phyloP scores from a whole-genome alignment of 2,888 invertebrate species.

The Vandiemenella viatica region DNA sequence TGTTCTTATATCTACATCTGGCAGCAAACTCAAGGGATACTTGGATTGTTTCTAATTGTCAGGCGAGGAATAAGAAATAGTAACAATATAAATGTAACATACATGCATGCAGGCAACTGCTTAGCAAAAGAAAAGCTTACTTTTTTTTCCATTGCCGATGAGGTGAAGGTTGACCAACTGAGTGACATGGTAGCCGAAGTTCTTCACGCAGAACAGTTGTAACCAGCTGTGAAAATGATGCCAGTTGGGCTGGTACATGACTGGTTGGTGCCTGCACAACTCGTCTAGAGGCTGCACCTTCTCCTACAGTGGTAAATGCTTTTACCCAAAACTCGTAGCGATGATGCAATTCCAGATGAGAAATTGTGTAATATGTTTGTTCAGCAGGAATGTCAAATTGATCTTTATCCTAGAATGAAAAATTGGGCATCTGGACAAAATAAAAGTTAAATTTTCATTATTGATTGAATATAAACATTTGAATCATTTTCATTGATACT shows the following conservation, averaged over 20 bases:
- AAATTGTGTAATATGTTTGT: conserved; percentile 13
- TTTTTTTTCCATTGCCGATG: conserved; percentile 22
- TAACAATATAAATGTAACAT: no score
- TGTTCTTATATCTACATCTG: no score
- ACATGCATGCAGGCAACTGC: no score
- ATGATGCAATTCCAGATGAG: conserved; percentile 11
- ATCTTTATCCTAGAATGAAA: conserved; percentile 12
- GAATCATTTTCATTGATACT: no score
- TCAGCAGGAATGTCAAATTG: conserved; percentile 12
- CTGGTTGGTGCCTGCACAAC: conserved; percentile 14
- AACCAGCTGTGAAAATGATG: conserved; percentile 23
- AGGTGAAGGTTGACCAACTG: conserved; percentile 26
- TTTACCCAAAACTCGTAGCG: conserved; percentile 14
- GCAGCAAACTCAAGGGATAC: no score
- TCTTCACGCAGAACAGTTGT: conserved; percentile 25
- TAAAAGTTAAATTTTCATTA: not conserved
- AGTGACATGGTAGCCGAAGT: conserved; percentile 24
- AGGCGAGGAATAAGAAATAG: no score
- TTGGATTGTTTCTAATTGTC: no score
- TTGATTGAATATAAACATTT: no score
- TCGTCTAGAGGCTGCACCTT: conserved; percentile 12
- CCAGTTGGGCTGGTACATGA: conserved; percentile 24
- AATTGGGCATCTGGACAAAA: no score
- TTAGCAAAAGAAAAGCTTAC: no score
- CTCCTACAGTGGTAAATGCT: conserved; percentile 10